These are phyloP conservation scores for Drosophila cardini DNA, from an alignment of 1,140 invertebrate species.

Conservation along the genomic window DNA sequence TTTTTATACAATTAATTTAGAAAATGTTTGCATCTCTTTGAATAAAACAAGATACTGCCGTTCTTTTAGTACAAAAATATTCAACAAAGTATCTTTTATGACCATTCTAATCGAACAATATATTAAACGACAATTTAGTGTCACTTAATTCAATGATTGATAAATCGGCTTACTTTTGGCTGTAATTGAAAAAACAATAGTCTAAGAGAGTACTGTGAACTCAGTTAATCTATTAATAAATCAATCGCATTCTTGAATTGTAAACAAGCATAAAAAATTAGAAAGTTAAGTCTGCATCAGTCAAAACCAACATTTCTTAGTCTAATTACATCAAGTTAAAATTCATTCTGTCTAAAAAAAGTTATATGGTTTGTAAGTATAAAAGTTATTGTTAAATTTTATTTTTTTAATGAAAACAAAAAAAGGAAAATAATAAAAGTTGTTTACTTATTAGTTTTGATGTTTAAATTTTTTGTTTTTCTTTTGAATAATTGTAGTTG, in stretches of 20 bases:
- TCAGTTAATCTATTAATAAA: neutral
- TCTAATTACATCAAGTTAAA: conserved; percentile 25
- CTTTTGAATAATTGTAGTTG: neutral
- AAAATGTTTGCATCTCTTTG: neutral
- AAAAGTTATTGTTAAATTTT: conserved; percentile 42
- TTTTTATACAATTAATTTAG: neutral
- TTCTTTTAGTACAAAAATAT: neutral
- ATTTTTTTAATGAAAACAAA: conserved; percentile 12
- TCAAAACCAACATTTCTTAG: conserved; percentile 16
- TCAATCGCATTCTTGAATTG: neutral
- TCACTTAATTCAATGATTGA: too few relatives aligned
- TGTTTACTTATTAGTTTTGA: conserved; percentile 8
- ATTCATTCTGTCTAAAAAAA: conserved; percentile 24
- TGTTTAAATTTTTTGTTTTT: neutral
- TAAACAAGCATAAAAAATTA: neutral
- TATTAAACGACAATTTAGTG: too few relatives aligned
- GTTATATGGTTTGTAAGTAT: conserved; percentile 28
- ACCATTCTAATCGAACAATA: too few relatives aligned
- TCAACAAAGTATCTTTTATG: neutral
- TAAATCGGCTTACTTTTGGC: too few relatives aligned
- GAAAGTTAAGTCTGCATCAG: conserved; percentile 12
- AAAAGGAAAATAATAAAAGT: conserved; percentile 8
- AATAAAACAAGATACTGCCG: neutral
- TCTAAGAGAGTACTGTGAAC: neutral
- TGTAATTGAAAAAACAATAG: neutral